Evolutionary conservation across 2,888 invertebrate species (phyloP).

Genomic region (Ichneumoninae sp.): DNA sequence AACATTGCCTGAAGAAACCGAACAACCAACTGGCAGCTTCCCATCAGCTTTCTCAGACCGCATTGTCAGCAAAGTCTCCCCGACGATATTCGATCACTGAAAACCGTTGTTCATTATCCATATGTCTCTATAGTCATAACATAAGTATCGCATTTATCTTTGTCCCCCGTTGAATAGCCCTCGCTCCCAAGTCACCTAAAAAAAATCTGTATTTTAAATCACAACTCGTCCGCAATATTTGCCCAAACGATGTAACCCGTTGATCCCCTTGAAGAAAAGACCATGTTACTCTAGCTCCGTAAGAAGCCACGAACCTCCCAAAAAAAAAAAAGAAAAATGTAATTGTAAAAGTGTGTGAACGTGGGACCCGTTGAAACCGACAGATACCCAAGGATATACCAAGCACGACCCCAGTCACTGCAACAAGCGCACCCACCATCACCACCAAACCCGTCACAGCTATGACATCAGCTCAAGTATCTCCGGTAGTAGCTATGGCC

Average conservation of each 20-base stretch:
- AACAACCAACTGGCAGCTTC: neutral
- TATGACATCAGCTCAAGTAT: slow-evolving; percentile 79
- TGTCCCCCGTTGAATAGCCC: slow-evolving; percentile 34
- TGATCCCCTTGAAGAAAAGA: slow-evolving; percentile 16
- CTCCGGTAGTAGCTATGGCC: slow-evolving; percentile 80
- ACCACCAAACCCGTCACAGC: slow-evolving; percentile 81
- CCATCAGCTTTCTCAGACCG: neutral
- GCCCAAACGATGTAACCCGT: slow-evolving; percentile 14
- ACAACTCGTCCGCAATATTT: slow-evolving; percentile 22
- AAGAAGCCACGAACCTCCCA: slow-evolving; percentile 38
- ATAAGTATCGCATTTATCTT: slow-evolving; percentile 40
- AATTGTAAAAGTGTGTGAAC: slow-evolving; percentile 79
- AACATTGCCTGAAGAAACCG: neutral
- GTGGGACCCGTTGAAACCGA: slow-evolving; percentile 84
- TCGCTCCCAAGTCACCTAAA: slow-evolving; percentile 9
- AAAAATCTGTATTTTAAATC: slow-evolving; percentile 9
- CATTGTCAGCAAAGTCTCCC: slow-evolving; percentile 8
- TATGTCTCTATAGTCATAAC: slow-evolving; percentile 26
- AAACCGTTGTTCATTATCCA: slow-evolving; percentile 35
- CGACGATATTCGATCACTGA: slow-evolving; percentile 37
- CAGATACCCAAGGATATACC: slow-evolving; percentile 87
- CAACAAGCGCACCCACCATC: slow-evolving; percentile 84
- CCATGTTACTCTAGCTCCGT: slow-evolving; percentile 38
- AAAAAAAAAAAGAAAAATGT: slow-evolving; percentile 57
- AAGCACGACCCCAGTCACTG: slow-evolving; percentile 84